These are phyloP conservation scores for Eupeodes luniger DNA, from an alignment of 2,888 invertebrate genomes.

Conservation along the genomic window DNA sequence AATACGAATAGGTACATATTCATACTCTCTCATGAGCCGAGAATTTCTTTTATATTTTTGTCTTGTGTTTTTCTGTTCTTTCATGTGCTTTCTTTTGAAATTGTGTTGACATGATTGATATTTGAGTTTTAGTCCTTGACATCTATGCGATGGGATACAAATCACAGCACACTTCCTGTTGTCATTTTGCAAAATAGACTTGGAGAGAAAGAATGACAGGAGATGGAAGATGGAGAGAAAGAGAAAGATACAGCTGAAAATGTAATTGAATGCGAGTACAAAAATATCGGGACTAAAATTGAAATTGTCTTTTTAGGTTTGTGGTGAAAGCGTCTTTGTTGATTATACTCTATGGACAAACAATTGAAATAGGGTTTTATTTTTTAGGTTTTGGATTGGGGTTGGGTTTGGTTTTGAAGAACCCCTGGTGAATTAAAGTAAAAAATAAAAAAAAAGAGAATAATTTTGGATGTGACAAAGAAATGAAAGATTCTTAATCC, in stretches of 20 bases:
- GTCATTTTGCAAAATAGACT: constrained; percentile 53
- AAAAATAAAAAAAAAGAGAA: constrained; percentile 36
- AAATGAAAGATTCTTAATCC: constrained; percentile 12
- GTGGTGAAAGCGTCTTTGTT: constrained; percentile 35
- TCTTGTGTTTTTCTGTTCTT: not conserved
- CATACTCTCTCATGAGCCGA: constrained; percentile 13
- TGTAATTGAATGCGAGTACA: constrained; percentile 19
- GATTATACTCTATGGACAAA: constrained; percentile 56
- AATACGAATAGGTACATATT: not conserved
- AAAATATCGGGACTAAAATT: constrained; percentile 48
- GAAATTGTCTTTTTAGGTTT: constrained; percentile 48
- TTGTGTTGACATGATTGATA: constrained; percentile 74
- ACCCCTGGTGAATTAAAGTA: not conserved
- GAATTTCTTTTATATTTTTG: constrained; percentile 18
- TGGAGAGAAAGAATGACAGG: not conserved
- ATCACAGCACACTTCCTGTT: constrained; percentile 70
- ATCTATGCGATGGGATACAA: constrained; percentile 72
- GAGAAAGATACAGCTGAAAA: constrained; percentile 3
- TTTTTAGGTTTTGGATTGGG: not conserved
- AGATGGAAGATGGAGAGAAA: too few relatives aligned
- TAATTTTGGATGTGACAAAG: constrained; percentile 36
- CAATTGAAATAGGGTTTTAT: constrained; percentile 28
- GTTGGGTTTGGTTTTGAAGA: not conserved
- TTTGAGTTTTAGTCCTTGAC: constrained; percentile 74
- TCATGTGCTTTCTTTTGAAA: constrained; percentile 58